A percentile compares a stretch with the other conserved stretches of the same genome.
Evolutionary conservation across 2,888 invertebrate species (phyloP).

Genomic region (Baronia brevicornis): DNA sequence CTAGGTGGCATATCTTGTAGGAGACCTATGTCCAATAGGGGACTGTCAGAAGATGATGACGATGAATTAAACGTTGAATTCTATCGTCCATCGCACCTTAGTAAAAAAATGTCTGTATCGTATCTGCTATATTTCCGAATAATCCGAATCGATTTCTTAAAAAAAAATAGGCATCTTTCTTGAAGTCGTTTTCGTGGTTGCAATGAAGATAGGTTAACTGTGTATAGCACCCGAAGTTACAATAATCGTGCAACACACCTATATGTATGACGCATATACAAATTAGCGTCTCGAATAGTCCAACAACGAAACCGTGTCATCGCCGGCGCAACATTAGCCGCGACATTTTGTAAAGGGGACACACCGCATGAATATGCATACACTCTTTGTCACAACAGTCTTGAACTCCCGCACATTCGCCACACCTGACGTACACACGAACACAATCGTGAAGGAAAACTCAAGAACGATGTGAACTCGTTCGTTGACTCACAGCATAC

Average conservation of each 20-base stretch:
- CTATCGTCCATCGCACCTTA: too few species aligned
- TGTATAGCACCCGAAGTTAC: conserved; percentile 6
- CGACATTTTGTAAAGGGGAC: conserved; percentile 48
- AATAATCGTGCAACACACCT: conserved; percentile 10
- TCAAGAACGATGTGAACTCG: not conserved
- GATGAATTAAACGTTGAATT: too few species aligned
- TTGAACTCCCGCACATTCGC: conserved; percentile 38
- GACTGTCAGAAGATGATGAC: too few species aligned
- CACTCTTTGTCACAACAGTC: conserved; percentile 51
- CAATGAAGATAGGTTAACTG: conserved; percentile 10
- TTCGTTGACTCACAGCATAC: too few species aligned
- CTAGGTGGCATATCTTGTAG: too few species aligned
- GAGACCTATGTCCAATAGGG: too few species aligned
- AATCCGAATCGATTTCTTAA: conserved; percentile 1
- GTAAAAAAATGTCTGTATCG: too few species aligned
- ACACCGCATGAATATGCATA: conserved; percentile 60
- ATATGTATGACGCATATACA: conserved; percentile 25
- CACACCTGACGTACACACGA: conserved; percentile 30
- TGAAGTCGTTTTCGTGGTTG: conserved; percentile 10
- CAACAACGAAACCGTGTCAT: conserved; percentile 43
- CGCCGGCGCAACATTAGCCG: conserved; percentile 30
- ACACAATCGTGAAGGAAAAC: conserved; percentile 20
- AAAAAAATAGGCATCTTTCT: conserved; percentile 12
- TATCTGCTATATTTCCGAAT: too few species aligned
- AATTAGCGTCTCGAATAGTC: conserved; percentile 41